phyloP scores from a whole-genome alignment of 37 sponge, comb jelly and placozoan species.

The Bolinopsis microptera region DNA sequence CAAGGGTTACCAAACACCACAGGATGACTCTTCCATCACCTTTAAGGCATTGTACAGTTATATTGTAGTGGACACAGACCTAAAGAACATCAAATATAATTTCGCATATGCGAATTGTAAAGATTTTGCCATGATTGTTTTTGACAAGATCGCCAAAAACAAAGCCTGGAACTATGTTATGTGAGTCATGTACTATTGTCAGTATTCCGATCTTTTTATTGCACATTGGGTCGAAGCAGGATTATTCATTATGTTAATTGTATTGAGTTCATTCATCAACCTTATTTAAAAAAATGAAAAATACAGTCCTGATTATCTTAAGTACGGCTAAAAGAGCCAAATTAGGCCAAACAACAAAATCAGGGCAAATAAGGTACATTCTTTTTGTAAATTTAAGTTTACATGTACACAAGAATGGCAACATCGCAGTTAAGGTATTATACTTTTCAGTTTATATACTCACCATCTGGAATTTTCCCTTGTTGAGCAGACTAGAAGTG shows the following conservation, averaged over 20 bases:
- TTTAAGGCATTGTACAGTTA: not conserved
- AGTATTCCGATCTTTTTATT: not conserved
- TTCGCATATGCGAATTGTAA: not conserved
- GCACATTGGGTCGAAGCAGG: too few relatives aligned
- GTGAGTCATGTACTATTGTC: not conserved
- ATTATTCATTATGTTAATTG: too few relatives aligned
- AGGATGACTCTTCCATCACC: not conserved
- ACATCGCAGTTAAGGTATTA: too few relatives aligned
- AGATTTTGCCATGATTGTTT: not conserved
- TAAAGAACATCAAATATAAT: not conserved
- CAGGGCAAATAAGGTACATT: too few relatives aligned
- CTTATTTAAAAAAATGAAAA: too few relatives aligned
- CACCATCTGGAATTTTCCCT: slow-evolving; percentile 81
- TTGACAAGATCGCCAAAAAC: not conserved
- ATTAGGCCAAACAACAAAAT: too few relatives aligned
- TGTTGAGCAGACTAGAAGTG: slow-evolving; percentile 72
- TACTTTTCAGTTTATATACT: too few relatives aligned
- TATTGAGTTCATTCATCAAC: too few relatives aligned
- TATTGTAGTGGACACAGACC: not conserved
- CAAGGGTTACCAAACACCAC: not conserved
- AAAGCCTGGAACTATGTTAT: not conserved
- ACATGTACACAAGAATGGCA: too few relatives aligned
- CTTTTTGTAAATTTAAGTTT: too few relatives aligned
- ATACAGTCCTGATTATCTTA: too few relatives aligned
- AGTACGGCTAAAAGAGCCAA: too few relatives aligned